phyloP scores from a whole-genome alignment of 2,797 vertebrate genomes.

The Gila robusta region DNA sequence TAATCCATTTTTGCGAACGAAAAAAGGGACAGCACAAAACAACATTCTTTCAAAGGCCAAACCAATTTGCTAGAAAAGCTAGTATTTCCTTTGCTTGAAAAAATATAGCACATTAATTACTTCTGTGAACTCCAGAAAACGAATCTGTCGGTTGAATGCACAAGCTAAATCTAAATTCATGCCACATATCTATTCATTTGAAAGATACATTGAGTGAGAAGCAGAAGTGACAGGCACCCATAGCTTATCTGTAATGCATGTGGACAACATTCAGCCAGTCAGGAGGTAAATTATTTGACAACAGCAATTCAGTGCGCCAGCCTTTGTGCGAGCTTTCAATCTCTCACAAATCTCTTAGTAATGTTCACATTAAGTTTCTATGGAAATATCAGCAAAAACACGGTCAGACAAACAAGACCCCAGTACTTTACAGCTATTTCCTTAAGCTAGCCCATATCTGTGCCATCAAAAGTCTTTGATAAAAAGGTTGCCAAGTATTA shows the following conservation, averaged over 20 bases:
- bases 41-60: slow-evolving; percentile 24
- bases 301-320: background rate
- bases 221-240: slow-evolving; percentile 5
- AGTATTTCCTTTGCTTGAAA: slow-evolving; percentile 13
- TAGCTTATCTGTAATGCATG: slow-evolving; percentile 41
- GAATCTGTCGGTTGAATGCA: slow-evolving; percentile 14
- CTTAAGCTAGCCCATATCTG: background rate
- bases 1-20: background rate
- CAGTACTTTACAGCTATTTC: background rate
- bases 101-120: slow-evolving; percentile 48
- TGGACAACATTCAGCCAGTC: slow-evolving; percentile 6
- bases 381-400: background rate
- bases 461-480: background rate
- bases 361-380: slow-evolving; percentile 11
- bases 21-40: slow-evolving; percentile 5
- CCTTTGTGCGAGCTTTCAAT: background rate
- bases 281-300: slow-evolving; percentile 12
- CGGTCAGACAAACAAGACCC: background rate
- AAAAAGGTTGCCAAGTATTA: background rate
- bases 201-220: slow-evolving; percentile 21
- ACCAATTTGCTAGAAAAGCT: slow-evolving; percentile 28
- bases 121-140: slow-evolving; percentile 18
- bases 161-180: slow-evolving; percentile 41
- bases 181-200: slow-evolving; percentile 16
- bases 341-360: background rate